These are phyloP conservation scores for Ophioninae sp. DNA, from an alignment of 2,888 invertebrate species.

Conservation along the genomic window DNA sequence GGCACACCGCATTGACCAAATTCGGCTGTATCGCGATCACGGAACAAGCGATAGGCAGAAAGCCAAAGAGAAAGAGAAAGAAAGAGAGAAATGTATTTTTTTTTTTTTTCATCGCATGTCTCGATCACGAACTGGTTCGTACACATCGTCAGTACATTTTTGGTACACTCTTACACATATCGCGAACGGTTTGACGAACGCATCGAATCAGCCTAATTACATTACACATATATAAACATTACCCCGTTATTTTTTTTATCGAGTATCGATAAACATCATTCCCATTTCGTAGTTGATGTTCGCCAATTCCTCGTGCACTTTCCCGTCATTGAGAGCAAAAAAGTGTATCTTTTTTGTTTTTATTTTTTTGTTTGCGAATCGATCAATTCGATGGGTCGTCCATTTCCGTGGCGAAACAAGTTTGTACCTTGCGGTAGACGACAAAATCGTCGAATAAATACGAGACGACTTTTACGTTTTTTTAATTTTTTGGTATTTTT, in stretches of 20 bases:
- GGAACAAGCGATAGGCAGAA: conserved; percentile 32
- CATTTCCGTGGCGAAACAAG: conserved; percentile 8
- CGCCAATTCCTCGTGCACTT: background rate
- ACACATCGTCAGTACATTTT: background rate
- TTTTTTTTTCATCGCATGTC: conserved; percentile 30
- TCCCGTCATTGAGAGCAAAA: background rate
- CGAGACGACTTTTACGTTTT: background rate
- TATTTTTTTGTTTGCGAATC: background rate
- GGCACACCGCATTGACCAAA: conserved; percentile 38
- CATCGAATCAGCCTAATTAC: background rate
- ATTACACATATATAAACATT: background rate
- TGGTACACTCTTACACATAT: background rate
- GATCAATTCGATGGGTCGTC: background rate
- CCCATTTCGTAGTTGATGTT: background rate
- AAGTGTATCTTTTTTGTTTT: background rate
- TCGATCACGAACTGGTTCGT: conserved; percentile 4
- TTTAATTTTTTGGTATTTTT: conserved; percentile 5
- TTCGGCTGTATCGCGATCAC: conserved; percentile 44
- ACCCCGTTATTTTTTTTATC: conserved; percentile 7
- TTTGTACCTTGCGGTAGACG: background rate
- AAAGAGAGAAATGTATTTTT: background rate
- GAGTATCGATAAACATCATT: background rate
- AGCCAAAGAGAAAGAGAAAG: conserved; percentile 31
- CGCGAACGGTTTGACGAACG: conserved; percentile 4
- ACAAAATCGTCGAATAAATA: conserved; percentile 12